Conservation (phyloP, 2,113 vertebrate genomes). For the Cochlearius cochlearius region DNA sequence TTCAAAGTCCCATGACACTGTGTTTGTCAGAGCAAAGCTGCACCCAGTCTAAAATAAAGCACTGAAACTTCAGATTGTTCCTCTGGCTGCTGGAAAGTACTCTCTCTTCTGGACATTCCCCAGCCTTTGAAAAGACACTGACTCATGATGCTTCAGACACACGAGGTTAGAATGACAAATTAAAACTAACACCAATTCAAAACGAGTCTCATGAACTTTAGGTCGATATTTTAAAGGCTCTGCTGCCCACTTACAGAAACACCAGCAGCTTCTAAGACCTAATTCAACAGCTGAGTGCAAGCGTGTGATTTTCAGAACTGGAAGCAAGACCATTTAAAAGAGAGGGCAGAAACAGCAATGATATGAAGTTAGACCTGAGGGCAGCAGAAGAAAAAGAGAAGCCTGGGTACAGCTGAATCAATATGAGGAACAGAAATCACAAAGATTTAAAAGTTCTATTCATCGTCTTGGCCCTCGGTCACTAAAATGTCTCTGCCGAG, state of each 20-base stretch:
- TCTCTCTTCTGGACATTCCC: neutral
- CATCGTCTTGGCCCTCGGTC: neutral
- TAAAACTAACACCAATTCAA: neutral
- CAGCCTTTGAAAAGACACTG: conserved; percentile 2
- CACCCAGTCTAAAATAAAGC: neutral
- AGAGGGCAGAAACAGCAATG: neutral
- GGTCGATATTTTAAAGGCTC: neutral
- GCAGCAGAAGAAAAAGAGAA: neutral
- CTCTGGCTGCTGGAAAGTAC: neutral
- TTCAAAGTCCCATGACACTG: neutral
- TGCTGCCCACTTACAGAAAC: neutral
- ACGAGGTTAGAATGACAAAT: conserved; percentile 2
- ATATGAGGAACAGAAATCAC: neutral
- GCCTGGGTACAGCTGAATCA: neutral
- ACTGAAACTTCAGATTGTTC: neutral
- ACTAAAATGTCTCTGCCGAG: neutral
- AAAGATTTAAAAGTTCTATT: neutral
- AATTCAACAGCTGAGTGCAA: neutral
- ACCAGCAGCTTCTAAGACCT: neutral
- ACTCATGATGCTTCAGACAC: conserved; percentile 16
- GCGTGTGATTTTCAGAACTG: neutral
- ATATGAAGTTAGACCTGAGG: neutral
- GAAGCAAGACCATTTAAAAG: neutral
- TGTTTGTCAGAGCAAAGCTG: neutral
- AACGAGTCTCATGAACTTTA: neutral